Evolutionary conservation across 1,140 invertebrate species (phyloP), one percentile per base, ranked within the genome.

Genomic region (Drosophila ambigua): DNA sequence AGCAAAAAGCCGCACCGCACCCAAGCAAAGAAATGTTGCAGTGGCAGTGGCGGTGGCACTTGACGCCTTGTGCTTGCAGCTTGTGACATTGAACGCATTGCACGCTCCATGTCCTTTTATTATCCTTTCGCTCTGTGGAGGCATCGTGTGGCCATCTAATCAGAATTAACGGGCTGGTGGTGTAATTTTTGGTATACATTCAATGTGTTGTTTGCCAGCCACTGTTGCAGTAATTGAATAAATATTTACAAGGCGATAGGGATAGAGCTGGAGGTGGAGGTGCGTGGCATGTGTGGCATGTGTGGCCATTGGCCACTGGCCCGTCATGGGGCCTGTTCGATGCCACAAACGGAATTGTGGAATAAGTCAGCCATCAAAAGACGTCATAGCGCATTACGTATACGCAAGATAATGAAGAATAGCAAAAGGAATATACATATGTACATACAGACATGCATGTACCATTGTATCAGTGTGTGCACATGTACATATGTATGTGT

Each of bases 311-410:
- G 20, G 15, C n/a, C 16, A 11, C 20, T 20, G 20, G 15, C n/a
- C 16, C 5, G 1, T 9, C 20, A 35, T 24, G 26, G 15, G 61
- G 35, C 11, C 8, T 23, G 43, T 24, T 45, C 44, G 52, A 16
- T 28, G 31, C 13, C 31, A 41, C 35, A 28, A 51, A 20, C 66
- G 63, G 31, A 48, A 7, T 55, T 55, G 43, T 41, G 35, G 57
- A 58, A 58, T 13, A 15, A 41, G 44, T 53, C 52, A 44, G 50
- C 41, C 82, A 65, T 77, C 52, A 65, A 87, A 87, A 87, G 81
- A 87, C 81, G 81, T 85, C 81, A 85, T 74, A 87, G 67, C 73
- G 64, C 69, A 87, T 87, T 85, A 85, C 81, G 82, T 85, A 85
- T 85, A 87, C 82, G 82, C 60, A 81, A 65, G 24, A 55, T 62